Conservation (phyloP, 2,888 invertebrate genomes). For the Pristionchus entomophagus region DNA sequence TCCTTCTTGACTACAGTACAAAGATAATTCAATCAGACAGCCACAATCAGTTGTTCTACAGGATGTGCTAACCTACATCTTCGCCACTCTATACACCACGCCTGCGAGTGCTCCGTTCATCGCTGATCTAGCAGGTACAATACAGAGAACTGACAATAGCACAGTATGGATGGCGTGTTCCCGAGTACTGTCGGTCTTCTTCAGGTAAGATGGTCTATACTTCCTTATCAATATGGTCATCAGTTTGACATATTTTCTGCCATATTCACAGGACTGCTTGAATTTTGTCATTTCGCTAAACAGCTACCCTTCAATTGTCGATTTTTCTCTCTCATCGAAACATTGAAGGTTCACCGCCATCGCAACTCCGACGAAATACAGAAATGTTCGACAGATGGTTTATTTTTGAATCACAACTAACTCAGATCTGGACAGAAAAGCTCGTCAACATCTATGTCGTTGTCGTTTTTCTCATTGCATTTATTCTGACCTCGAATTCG, state of each 20-base stretch:
- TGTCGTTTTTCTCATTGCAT: background rate
- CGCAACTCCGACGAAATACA: background rate
- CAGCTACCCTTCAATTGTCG: background rate
- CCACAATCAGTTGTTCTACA: background rate
- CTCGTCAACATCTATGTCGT: background rate
- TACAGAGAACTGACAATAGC: background rate
- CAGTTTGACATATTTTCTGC: background rate
- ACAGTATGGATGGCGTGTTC: background rate
- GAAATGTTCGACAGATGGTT: background rate
- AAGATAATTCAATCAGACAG: too few species aligned
- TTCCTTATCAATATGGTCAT: background rate
- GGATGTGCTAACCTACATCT: background rate
- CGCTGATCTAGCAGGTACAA: background rate
- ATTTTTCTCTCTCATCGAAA: background rate
- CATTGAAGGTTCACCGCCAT: background rate
- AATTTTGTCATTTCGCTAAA: background rate
- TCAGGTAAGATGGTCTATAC: background rate
- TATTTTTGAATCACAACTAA: background rate
- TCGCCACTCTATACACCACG: background rate
- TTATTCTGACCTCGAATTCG: background rate
- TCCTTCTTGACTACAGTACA: too few species aligned
- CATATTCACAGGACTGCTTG: background rate
- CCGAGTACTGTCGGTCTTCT: background rate
- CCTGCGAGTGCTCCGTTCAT: background rate
- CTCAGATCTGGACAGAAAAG: background rate